Conservation (phyloP, 2,888 invertebrate species). For the Pterostichus niger region DNA sequence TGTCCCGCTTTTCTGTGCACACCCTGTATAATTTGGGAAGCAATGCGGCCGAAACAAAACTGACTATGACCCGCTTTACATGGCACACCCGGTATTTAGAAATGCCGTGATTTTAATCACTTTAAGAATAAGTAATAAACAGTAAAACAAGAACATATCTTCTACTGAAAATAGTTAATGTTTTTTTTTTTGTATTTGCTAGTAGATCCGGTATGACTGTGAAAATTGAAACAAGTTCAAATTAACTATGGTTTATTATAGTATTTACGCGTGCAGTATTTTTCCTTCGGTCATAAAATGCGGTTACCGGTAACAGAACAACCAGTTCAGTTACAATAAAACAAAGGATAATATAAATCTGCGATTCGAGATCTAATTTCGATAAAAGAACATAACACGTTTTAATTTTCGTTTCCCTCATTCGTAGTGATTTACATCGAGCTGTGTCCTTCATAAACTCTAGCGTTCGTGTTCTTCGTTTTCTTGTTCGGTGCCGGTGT, state of each 20-base stretch:
- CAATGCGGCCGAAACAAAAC: too few relatives aligned
- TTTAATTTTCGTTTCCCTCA: conserved; percentile 30
- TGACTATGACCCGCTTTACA: too few relatives aligned
- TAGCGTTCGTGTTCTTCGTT: conserved; percentile 17
- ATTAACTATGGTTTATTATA: conserved; percentile 14
- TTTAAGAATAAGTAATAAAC: too few relatives aligned
- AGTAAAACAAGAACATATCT: too few relatives aligned
- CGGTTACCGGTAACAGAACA: not conserved
- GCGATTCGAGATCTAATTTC: conserved; percentile 26
- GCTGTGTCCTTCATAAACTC: conserved; percentile 14
- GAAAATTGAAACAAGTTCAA: conserved; percentile 14
- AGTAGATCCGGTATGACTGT: conserved; percentile 1
- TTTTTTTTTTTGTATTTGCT: not conserved
- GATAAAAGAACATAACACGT: conserved; percentile 28
- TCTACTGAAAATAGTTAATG: too few relatives aligned
- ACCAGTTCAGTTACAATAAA: conserved; percentile 2
- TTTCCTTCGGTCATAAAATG: not conserved
- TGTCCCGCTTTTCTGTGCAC: too few relatives aligned
- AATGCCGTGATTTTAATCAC: too few relatives aligned
- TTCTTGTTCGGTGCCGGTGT: conserved; percentile 16
- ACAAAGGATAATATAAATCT: conserved; percentile 22
- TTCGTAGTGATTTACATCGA: conserved; percentile 37
- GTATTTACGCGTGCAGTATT: conserved; percentile 8
- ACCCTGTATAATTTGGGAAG: too few relatives aligned
- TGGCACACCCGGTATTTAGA: too few relatives aligned